phyloP scores from a whole-genome alignment of 2,113 vertebrate genomes.

The Actenoides hombroni region DNA sequence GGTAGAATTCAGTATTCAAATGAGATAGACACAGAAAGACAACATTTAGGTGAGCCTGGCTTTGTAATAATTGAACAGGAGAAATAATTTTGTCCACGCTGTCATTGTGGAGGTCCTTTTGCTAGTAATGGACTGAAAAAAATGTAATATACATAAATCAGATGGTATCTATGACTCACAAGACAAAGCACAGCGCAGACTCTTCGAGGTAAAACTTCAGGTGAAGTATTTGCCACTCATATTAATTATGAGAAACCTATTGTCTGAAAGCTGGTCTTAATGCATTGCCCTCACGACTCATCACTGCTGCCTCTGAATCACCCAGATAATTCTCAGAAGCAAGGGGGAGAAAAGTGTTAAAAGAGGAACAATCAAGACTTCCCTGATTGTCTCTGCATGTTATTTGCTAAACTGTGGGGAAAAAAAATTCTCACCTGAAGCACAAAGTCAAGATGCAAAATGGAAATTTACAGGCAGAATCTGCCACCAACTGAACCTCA shows the following conservation, averaged over 20 bases:
- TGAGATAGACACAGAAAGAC: not conserved
- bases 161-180: slow-evolving; percentile 54
- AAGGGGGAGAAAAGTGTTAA: not conserved
- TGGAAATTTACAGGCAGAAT: not conserved
- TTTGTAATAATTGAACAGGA: slow-evolving; percentile 3
- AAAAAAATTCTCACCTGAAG: not conserved
- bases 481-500: not conserved
- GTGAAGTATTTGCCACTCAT: slow-evolving; percentile 46
- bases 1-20: not conserved
- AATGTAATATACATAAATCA: slow-evolving; percentile 35
- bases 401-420: not conserved
- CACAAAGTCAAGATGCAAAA: not conserved
- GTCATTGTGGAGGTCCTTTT: slow-evolving; percentile 4
- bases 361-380: slow-evolving; percentile 32
- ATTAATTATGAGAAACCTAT: slow-evolving; percentile 58
- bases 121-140: slow-evolving; percentile 4
- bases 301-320: slow-evolving; percentile 53
- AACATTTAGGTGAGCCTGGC: not conserved
- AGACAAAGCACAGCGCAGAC: slow-evolving; percentile 38
- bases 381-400: not conserved
- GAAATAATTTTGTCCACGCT: not conserved
- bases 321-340: slow-evolving; percentile 33
- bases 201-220: slow-evolving; percentile 42
- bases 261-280: slow-evolving; percentile 46
- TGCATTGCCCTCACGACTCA: slow-evolving; percentile 40